Evolutionary conservation across 2,888 invertebrate genomes (phyloP).

Genomic region (Molanna angustata): DNA sequence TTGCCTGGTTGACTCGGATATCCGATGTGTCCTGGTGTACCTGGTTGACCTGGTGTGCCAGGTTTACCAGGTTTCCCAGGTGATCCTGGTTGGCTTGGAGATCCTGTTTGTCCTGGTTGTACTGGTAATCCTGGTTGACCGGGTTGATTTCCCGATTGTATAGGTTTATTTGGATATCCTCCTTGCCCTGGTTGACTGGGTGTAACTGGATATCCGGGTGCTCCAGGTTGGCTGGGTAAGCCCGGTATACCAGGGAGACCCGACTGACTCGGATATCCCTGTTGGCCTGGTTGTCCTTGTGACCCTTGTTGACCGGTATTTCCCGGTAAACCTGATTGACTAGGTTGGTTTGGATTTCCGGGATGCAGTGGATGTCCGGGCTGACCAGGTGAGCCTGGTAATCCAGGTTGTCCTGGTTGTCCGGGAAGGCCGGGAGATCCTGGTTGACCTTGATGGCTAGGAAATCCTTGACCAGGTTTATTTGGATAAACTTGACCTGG

Average conservation of each 20-base stretch:
- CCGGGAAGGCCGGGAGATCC: conserved; percentile 39
- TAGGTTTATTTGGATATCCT: conserved; percentile 24
- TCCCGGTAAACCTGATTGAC: conserved; percentile 26
- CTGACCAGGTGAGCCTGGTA: conserved; percentile 10
- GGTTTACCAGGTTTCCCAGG: conserved; percentile 45
- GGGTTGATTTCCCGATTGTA: conserved; percentile 42
- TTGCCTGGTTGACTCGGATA: conserved; percentile 34
- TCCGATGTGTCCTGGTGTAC: conserved; percentile 10
- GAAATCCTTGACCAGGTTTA: neutral
- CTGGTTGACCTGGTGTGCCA: conserved; percentile 31
- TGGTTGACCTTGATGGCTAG: conserved; percentile 31
- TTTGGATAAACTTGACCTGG: no score
- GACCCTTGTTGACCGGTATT: neutral
- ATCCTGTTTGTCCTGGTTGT: conserved; percentile 24
- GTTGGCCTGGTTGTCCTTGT: conserved; percentile 7
- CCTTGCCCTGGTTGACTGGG: conserved; percentile 11
- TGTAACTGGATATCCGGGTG: conserved; percentile 29
- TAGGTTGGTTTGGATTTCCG: conserved; percentile 10
- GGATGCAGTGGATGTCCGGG: conserved; percentile 10
- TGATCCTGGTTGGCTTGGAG: conserved; percentile 16
- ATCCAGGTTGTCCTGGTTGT: conserved; percentile 30
- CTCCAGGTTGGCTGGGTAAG: conserved; percentile 34
- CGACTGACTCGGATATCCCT: conserved; percentile 28
- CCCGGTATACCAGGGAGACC: conserved; percentile 27
- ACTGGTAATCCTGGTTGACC: conserved; percentile 41